phyloP scores from a whole-genome alignment of 1,140 invertebrate species.

The Eriosoma lanigerum region DNA sequence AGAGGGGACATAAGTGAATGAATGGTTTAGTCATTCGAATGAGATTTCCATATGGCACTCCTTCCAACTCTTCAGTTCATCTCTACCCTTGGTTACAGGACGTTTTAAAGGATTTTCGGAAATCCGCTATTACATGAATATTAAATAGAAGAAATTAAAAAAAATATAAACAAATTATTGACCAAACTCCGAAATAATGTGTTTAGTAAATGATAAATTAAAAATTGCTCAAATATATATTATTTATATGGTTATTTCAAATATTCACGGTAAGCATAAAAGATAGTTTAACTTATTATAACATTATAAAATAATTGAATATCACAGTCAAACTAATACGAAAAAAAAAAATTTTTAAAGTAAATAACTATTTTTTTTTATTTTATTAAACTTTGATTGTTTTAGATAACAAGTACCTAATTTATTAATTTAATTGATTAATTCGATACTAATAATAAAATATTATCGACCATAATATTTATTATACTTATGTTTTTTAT shows the following conservation, averaged over 20 bases:
- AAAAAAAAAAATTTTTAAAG: too few relatives aligned
- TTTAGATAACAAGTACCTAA: too few relatives aligned
- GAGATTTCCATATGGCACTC: conserved; percentile 35
- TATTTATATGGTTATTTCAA: background rate
- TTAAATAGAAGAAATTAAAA: too few relatives aligned
- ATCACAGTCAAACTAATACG: too few relatives aligned
- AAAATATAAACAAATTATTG: background rate
- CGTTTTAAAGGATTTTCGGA: background rate
- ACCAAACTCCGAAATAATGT: background rate
- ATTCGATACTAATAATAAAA: too few relatives aligned
- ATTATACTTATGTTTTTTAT: too few relatives aligned
- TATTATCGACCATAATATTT: too few relatives aligned
- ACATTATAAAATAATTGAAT: too few relatives aligned
- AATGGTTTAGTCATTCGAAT: background rate
- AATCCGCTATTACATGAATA: background rate
- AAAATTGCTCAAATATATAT: conserved; percentile 5
- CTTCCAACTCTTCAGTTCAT: conserved; percentile 24
- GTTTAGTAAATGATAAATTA: background rate
- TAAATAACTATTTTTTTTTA: too few relatives aligned
- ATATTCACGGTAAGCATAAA: background rate
- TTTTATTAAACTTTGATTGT: too few relatives aligned
- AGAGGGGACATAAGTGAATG: conserved; percentile 12
- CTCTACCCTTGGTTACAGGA: conserved; percentile 25
- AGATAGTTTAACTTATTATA: too few relatives aligned
- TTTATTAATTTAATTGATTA: background rate